These are phyloP conservation scores for Ophion costatus DNA, from an alignment of 2,888 invertebrate genomes.

Conservation along the genomic window DNA sequence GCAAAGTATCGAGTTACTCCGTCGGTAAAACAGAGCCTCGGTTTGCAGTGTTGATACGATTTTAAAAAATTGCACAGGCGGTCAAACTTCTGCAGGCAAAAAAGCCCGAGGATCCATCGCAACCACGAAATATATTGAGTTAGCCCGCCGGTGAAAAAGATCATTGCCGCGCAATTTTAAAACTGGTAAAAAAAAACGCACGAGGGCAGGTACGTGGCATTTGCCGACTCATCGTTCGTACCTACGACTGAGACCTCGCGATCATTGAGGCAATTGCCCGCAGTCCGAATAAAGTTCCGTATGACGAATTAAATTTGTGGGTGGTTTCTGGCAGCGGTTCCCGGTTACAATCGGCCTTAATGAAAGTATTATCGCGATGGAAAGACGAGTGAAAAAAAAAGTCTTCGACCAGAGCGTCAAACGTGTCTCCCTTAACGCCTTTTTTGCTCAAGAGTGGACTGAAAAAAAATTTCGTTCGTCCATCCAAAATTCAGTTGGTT, in stretches of 20 bases:
- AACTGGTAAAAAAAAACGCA: background rate
- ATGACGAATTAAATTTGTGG: conserved; percentile 39
- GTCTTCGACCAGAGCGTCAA: background rate
- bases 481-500: too few species aligned
- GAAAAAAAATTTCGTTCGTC: too few species aligned
- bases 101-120: too few species aligned
- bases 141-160: too few species aligned
- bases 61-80: too few species aligned
- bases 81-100: too few species aligned
- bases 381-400: conserved; percentile 9
- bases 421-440: conserved; percentile 35
- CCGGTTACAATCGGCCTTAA: conserved; percentile 48
- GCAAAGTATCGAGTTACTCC: too few species aligned
- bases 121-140: too few species aligned
- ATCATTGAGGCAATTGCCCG: conserved; percentile 38
- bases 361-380: conserved; percentile 45
- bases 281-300: conserved; percentile 36
- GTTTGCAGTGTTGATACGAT: too few species aligned
- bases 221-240: conserved; percentile 1
- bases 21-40: too few species aligned
- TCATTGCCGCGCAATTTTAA: background rate
- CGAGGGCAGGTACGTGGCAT: background rate
- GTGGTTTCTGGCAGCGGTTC: conserved; percentile 31
- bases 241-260: background rate
- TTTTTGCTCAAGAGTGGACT: background rate